Evolutionary conservation across 2,888 invertebrate genomes (phyloP).

Genomic region (Anorthoa munda): DNA sequence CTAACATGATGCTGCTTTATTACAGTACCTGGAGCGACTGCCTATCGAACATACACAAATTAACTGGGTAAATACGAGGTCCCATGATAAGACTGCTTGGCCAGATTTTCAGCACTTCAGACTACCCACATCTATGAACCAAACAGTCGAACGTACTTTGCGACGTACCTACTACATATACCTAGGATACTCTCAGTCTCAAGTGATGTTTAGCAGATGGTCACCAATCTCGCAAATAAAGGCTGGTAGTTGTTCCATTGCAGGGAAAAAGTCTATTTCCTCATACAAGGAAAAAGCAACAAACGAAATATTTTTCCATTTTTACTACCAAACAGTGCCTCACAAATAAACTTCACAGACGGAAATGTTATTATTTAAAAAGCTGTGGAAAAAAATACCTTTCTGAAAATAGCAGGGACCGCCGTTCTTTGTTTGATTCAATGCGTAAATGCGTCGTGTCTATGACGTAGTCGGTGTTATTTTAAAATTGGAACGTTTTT

Average conservation of each 20-base stretch:
- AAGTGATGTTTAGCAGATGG: too few species aligned
- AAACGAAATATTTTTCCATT: not conserved
- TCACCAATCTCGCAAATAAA: too few species aligned
- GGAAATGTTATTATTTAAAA: slow-evolving; percentile 12
- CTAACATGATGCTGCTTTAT: too few species aligned
- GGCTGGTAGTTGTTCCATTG: not conserved
- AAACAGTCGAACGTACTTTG: too few species aligned
- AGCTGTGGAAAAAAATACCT: slow-evolving; percentile 15
- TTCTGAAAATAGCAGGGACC: slow-evolving; percentile 43
- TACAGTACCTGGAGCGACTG: too few species aligned
- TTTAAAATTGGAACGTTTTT: slow-evolving; percentile 24
- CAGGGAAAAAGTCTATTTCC: not conserved
- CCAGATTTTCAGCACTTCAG: too few species aligned
- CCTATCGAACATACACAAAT: too few species aligned
- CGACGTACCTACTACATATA: too few species aligned
- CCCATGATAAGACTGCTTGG: not conserved
- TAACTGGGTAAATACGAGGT: too few species aligned
- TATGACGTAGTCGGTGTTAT: slow-evolving; percentile 29
- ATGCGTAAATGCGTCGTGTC: slow-evolving; percentile 1
- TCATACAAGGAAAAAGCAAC: not conserved
- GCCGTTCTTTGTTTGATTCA: slow-evolving; percentile 13
- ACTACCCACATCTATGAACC: too few species aligned
- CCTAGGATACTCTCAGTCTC: too few species aligned
- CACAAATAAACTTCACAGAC: slow-evolving; percentile 7
- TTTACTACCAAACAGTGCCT: not conserved